Conservation (phyloP, 2,888 invertebrate species). For the Saturnia japonica region DNA sequence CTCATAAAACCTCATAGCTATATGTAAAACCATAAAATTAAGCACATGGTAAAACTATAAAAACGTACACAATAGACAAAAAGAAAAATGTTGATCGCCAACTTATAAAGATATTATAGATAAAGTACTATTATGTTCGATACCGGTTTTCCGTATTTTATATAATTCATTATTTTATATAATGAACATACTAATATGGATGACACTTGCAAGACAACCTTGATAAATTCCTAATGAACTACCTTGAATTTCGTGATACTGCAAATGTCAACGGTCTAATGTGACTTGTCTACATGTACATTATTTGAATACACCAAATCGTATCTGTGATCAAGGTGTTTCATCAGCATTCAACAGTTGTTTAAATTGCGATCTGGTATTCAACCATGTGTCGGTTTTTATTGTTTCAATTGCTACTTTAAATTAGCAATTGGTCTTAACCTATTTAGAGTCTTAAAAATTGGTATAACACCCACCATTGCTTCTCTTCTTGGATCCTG, state of each 20-base stretch:
- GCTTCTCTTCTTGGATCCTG: too few relatives aligned
- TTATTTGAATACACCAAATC: not conserved
- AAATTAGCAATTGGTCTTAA: too few relatives aligned
- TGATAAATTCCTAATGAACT: slow-evolving; percentile 2
- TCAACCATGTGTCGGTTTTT: too few relatives aligned
- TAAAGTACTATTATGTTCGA: not conserved
- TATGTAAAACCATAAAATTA: too few relatives aligned
- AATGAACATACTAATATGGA: not conserved
- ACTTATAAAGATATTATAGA: not conserved
- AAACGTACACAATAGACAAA: not conserved
- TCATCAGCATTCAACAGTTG: not conserved
- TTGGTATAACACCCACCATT: too few relatives aligned
- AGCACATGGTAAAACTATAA: not conserved
- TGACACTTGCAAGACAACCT: slow-evolving; percentile 8
- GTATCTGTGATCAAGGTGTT: not conserved
- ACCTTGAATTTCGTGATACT: slow-evolving; percentile 15
- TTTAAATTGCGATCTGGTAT: too few relatives aligned
- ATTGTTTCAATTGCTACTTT: too few relatives aligned
- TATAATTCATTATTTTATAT: slow-evolving; percentile 12
- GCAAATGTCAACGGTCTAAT: slow-evolving; percentile 17
- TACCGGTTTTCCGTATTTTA: slow-evolving; percentile 10
- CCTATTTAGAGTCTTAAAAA: too few relatives aligned
- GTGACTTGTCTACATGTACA: not conserved
- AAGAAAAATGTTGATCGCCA: not conserved
- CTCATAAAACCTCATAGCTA: too few relatives aligned